Base-by-base conservation (phyloP, 2,888 invertebrate genomes). In the Lithophane socia region DNA sequence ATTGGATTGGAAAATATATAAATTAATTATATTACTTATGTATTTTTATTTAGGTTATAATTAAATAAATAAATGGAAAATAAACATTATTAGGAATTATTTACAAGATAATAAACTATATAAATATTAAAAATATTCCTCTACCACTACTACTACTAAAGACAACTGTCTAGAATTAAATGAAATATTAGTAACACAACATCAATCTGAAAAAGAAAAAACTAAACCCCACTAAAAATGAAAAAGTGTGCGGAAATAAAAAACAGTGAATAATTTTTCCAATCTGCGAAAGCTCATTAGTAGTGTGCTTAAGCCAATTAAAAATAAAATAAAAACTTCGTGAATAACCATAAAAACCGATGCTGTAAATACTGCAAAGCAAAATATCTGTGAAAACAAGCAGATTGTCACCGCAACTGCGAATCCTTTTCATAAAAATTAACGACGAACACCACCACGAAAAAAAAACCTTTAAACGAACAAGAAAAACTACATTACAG, bases 161-260 rank as follows among this genome's bases (percentile, higher is more conserved):
- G 0, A 54, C 47, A 61, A 70, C 4, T 37, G 37, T 58, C n/a
- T 49, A 21, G 12, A 63, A 67, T 70, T 24, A 8, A 54, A 52
- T 29, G 1, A 74, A 58, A 58, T 60, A 60, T 78, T 78, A 85
- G 58, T 78, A 56, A 77, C 58, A 70, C 24, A 69, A 83, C 21
- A 68, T 21, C 54, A 74, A 77, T 82, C 78, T 85, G 82, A 75
- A 84, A 83, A 72, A 73, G 16, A 69, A 76, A 80, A 80, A 71
- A 44, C 54, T 21, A 61, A 80, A 69, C 0, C 52, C 75, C 64
- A 61, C 42, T 52, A 24, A 56, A 80, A 58, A 47, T 18, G 37
- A 75, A 42, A 63, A 24, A 9, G 3, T 21, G 71, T 61, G 78
- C 60, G 4, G 0, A 60, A 64, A 37, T 5, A 37, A 70, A 49